Evolutionary conservation across 2,797 vertebrate genomes (phyloP).

Genomic region (Streptopelia turtur): DNA sequence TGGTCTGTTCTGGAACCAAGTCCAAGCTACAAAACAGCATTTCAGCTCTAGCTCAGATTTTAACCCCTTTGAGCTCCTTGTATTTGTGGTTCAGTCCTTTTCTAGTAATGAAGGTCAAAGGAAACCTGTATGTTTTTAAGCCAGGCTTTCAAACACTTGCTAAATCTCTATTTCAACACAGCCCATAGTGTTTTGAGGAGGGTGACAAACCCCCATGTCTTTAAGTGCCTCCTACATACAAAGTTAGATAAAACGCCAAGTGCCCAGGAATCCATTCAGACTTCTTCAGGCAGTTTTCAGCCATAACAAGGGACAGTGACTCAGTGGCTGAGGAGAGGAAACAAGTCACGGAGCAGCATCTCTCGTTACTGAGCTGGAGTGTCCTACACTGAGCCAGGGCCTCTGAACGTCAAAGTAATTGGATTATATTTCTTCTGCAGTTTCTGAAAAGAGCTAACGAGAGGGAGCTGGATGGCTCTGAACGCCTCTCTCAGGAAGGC

Average conservation of each 20-base stretch:
- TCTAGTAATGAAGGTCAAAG: not conserved
- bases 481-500: not conserved
- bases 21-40: not conserved
- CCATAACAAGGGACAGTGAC: slow-evolving; percentile 56
- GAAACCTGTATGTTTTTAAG: not conserved
- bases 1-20: not conserved
- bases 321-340: slow-evolving; percentile 64
- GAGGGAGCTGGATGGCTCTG: not conserved
- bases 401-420: slow-evolving; percentile 1
- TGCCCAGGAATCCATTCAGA: slow-evolving; percentile 22
- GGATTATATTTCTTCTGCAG: slow-evolving; percentile 20
- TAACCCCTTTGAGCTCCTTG: not conserved
- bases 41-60: not conserved
- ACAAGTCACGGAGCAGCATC: slow-evolving; percentile 65
- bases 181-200: not conserved
- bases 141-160: not conserved
- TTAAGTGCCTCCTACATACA: not conserved
- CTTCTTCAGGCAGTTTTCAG: not conserved
- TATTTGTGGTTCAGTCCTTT: not conserved
- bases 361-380: not conserved
- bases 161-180: not conserved
- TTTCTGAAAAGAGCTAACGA: slow-evolving; percentile 28
- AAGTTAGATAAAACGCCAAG: not conserved
- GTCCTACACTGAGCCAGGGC: slow-evolving; percentile 25
- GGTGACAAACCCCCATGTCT: not conserved